A percentile compares a stretch with the other conserved stretches of the same genome.
These are phyloP conservation scores for Zaprionus ghesquierei DNA, from an alignment of 1,140 invertebrate species.

Conservation along the genomic window DNA sequence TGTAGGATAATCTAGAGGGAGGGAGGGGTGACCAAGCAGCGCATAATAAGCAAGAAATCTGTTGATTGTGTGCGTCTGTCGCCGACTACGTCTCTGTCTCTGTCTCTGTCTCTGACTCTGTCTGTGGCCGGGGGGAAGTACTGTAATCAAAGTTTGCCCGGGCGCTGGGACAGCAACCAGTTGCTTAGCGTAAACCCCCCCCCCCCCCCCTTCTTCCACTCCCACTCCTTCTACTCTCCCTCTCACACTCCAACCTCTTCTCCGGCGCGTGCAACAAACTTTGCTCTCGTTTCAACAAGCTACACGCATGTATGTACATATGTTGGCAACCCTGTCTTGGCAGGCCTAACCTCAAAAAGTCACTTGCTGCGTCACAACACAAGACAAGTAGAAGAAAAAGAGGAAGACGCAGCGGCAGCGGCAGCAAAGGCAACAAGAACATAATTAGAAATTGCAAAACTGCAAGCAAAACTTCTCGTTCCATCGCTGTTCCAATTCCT, in stretches of 20 bases:
- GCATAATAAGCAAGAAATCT: slow-evolving; percentile 59
- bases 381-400: not conserved
- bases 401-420: not conserved
- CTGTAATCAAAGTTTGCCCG: slow-evolving; percentile 47
- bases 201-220: too few species aligned
- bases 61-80: slow-evolving; percentile 38
- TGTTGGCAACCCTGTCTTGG: not conserved
- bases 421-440: slow-evolving; percentile 1
- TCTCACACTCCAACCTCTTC: not conserved
- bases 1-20: not conserved
- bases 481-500: not conserved
- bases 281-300: not conserved
- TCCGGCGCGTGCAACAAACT: not conserved
- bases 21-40: slow-evolving; percentile 23
- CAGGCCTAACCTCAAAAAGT: slow-evolving; percentile 50
- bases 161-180: slow-evolving; percentile 36
- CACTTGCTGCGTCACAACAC: slow-evolving; percentile 26
- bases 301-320: slow-evolving; percentile 27
- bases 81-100: not conserved
- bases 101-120: too few species aligned
- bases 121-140: slow-evolving; percentile 4
- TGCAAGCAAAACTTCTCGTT: slow-evolving; percentile 38
- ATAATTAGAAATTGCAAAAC: slow-evolving; percentile 68
- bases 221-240: not conserved
- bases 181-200: too few species aligned